Conservation (phyloP, 1,140 invertebrate species). For the Tetragonula clypearis region DNA sequence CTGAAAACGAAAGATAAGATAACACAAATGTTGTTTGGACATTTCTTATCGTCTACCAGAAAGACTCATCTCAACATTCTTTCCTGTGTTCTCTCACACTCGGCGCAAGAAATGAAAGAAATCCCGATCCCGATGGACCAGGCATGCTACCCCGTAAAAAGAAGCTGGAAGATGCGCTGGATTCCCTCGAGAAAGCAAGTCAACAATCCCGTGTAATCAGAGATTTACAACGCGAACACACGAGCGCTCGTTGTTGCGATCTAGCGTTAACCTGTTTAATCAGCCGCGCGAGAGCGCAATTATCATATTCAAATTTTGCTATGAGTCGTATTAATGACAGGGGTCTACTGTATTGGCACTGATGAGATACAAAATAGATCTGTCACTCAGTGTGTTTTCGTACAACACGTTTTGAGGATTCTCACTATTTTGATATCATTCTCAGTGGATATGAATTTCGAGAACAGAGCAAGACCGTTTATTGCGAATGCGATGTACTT, state of each 20-base stretch:
- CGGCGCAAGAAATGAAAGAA: neutral
- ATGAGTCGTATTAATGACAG: slow-evolving; percentile 2
- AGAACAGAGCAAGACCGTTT: too few species aligned
- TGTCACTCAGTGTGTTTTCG: too few species aligned
- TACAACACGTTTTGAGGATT: too few species aligned
- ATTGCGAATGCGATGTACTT: too few species aligned
- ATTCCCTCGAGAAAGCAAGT: neutral
- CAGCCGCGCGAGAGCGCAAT: neutral
- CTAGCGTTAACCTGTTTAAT: neutral
- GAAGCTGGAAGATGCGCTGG: neutral
- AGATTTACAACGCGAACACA: slow-evolving; percentile 5
- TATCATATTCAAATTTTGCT: slow-evolving; percentile 24
- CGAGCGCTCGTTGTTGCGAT: neutral
- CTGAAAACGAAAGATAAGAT: neutral
- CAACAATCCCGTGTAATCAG: neutral
- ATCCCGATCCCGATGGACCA: neutral
- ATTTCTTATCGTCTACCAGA: neutral
- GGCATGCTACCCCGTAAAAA: neutral
- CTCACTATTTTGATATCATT: too few species aligned
- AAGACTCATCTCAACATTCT: neutral
- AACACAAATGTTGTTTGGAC: too few species aligned
- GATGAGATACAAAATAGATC: too few species aligned
- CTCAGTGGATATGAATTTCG: too few species aligned
- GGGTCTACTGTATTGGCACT: neutral
- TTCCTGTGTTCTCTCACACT: neutral